A percentile compares a stretch with the other conserved stretches of the same genome.
phyloP scores from a whole-genome alignment of 2,113 vertebrate genomes.

The Nothobranchius furzeri region DNA sequence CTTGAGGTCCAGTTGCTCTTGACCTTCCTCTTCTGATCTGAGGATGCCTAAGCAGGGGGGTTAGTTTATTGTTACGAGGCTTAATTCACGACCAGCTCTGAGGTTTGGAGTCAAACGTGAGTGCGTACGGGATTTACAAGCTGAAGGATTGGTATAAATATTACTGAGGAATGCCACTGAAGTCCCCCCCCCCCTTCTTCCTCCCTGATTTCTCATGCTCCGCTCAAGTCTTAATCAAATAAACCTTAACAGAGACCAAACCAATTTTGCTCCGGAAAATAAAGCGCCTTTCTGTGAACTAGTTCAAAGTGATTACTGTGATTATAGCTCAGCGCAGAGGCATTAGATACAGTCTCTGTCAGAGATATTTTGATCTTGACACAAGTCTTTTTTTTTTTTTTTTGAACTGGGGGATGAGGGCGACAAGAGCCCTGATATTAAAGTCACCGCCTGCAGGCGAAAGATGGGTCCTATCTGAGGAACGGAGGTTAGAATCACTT shows the following conservation, averaged over 20 bases:
- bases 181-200: constrained; percentile 25
- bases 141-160: constrained; percentile 61
- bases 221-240: constrained; percentile 68
- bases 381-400: constrained; percentile 34
- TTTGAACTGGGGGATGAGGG: constrained; percentile 28
- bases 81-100: constrained; percentile 56
- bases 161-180: constrained; percentile 62
- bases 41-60: constrained; percentile 55
- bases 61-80: constrained; percentile 58
- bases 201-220: constrained; percentile 53
- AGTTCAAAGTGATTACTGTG: constrained; percentile 71
- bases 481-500: constrained; percentile 49
- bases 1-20: constrained; percentile 67
- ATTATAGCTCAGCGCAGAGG: constrained; percentile 60
- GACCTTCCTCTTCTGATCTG: constrained; percentile 61
- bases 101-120: constrained; percentile 60
- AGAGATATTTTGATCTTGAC: constrained; percentile 63
- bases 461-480: constrained; percentile 38
- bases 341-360: constrained; percentile 67
- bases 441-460: constrained; percentile 46
- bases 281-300: constrained; percentile 62
- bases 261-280: constrained; percentile 60
- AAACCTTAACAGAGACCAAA: constrained; percentile 65
- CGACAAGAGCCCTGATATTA: constrained; percentile 55
- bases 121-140: constrained; percentile 70